Percentiles rank a stretch among this genome's conserved stretches.
Conservation (phyloP, 1,140 invertebrate genomes). For the Papilio xuthus region DNA sequence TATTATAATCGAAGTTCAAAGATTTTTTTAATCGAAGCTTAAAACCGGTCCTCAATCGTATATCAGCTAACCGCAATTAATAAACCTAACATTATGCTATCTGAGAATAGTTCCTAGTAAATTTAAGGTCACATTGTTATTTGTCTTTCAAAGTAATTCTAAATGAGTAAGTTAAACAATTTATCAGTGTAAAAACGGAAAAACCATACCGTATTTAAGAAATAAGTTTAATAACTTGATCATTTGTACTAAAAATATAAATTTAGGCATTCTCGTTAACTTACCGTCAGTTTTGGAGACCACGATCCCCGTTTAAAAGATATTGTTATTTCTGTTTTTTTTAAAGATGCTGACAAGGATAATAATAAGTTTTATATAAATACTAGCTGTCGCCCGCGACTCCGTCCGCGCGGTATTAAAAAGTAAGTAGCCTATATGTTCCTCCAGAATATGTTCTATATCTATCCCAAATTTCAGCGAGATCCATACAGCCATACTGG, state of each 20-base stretch:
- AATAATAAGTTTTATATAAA: too few relatives aligned
- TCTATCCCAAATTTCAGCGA: too few relatives aligned
- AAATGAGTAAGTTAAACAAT: neutral
- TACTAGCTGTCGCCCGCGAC: too few relatives aligned
- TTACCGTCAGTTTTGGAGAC: too few relatives aligned
- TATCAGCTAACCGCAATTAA: neutral
- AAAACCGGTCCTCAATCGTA: neutral
- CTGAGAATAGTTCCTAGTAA: neutral
- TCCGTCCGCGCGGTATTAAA: too few relatives aligned
- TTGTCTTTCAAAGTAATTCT: neutral
- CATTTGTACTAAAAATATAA: neutral
- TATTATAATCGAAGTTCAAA: neutral
- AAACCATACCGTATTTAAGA: neutral
- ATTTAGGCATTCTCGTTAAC: neutral
- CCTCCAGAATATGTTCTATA: too few relatives aligned
- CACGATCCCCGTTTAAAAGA: too few relatives aligned
- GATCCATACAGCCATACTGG: too few relatives aligned
- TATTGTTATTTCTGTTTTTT: too few relatives aligned
- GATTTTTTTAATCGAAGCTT: neutral
- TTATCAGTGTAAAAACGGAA: neutral
- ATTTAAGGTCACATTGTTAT: conserved; percentile 9
- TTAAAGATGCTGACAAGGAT: too few relatives aligned
- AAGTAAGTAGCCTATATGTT: too few relatives aligned
- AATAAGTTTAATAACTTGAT: neutral
- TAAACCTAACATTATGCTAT: neutral